Conservation (phyloP, 2,797 vertebrate genomes). For the Cetoscarus ocellatus region DNA sequence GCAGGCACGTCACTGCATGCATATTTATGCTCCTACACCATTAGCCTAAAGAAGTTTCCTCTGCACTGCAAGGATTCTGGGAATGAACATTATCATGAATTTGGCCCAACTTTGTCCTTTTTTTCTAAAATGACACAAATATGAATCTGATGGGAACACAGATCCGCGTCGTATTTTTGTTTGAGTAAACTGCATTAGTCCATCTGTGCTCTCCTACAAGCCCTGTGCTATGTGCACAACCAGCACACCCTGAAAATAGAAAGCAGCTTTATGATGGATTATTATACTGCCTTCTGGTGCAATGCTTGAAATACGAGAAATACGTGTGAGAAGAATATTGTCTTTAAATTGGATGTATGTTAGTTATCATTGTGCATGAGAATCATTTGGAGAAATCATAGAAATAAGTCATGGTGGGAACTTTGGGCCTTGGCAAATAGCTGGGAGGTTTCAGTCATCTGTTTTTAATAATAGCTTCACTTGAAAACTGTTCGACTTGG, state of each 20-base stretch:
- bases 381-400: background rate
- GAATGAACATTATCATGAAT: conserved; percentile 60
- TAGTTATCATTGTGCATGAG: background rate
- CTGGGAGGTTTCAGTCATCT: conserved; percentile 52
- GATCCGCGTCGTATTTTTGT: conserved; percentile 22
- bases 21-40: conserved; percentile 16
- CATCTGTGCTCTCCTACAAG: conserved; percentile 48
- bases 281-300: conserved; percentile 51
- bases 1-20: conserved; percentile 14
- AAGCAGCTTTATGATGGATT: conserved; percentile 58
- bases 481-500: conserved; percentile 59
- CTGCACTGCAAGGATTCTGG: conserved; percentile 38
- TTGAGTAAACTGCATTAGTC: conserved; percentile 61
- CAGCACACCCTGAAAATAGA: conserved; percentile 66
- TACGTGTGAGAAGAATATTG: conserved; percentile 9
- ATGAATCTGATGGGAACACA: conserved; percentile 50
- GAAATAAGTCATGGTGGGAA: conserved; percentile 17
- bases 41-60: conserved; percentile 16
- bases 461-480: conserved; percentile 67
- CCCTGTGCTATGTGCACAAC: conserved; percentile 50
- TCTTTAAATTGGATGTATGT: conserved; percentile 5
- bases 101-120: conserved; percentile 25
- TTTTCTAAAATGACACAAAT: background rate
- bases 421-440: conserved; percentile 40
- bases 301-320: conserved; percentile 44